phyloP scores from a whole-genome alignment of 1,140 invertebrate genomes.

The Vanessa tameamea region DNA sequence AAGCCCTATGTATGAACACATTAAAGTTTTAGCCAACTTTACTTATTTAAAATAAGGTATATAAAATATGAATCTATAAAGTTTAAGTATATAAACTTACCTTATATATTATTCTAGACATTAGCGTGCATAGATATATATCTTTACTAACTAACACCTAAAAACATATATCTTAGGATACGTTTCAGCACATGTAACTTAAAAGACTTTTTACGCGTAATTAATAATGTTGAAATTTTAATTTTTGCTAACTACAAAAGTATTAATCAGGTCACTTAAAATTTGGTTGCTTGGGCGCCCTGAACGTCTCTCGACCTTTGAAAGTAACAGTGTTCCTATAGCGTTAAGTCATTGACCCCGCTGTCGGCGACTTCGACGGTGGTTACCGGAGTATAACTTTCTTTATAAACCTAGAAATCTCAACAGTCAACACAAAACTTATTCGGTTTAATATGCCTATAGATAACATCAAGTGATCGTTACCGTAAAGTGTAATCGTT shows the following conservation, averaged over 20 bases:
- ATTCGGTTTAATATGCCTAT: background rate
- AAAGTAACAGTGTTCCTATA: slow-evolving; percentile 74
- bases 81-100: no score
- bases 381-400: slow-evolving; percentile 50
- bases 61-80: no score
- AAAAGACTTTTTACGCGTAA: slow-evolving; percentile 5
- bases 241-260: slow-evolving; percentile 4
- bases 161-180: no score
- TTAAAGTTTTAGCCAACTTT: no score
- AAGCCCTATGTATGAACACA: background rate
- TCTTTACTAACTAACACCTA: no score
- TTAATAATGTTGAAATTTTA: background rate
- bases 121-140: no score
- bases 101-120: no score
- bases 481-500: slow-evolving; percentile 27
- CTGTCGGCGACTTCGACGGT: slow-evolving; percentile 49
- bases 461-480: slow-evolving; percentile 23
- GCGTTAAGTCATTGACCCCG: slow-evolving; percentile 63
- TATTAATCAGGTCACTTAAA: slow-evolving; percentile 19
- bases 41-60: no score
- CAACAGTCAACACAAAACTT: slow-evolving; percentile 4
- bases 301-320: slow-evolving; percentile 67
- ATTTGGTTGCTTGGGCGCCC: slow-evolving; percentile 37
- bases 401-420: slow-evolving; percentile 54
- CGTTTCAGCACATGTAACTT: background rate